These are phyloP conservation scores for Hylyphantes graminicola DNA, from an alignment of 1,140 invertebrate species.

Conservation along the genomic window DNA sequence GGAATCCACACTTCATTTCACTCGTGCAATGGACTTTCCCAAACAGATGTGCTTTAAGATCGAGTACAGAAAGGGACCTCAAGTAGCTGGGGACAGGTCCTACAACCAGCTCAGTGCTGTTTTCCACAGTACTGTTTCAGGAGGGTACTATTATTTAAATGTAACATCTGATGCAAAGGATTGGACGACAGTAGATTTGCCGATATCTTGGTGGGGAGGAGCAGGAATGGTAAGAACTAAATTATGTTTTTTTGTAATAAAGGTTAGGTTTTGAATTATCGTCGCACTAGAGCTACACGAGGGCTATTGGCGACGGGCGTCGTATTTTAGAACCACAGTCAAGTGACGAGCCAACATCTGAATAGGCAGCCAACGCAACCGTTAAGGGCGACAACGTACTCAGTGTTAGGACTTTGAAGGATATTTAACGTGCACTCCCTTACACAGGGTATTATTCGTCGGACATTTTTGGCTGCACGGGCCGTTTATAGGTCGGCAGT, in stretches of 20 bases:
- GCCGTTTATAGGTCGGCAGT: no score
- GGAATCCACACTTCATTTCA: slow-evolving; percentile 40
- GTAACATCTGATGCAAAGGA: slow-evolving; percentile 53
- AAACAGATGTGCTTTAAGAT: slow-evolving; percentile 49
- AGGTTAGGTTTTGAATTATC: no score
- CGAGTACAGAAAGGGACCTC: slow-evolving; percentile 54
- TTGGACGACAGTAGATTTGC: slow-evolving; percentile 52
- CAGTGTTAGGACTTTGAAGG: no score
- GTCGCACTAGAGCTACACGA: no score
- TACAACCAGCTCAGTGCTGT: slow-evolving; percentile 48
- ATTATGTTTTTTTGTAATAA: neutral
- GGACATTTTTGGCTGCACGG: no score
- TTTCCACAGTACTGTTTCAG: slow-evolving; percentile 39
- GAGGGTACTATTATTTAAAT: slow-evolving; percentile 51
- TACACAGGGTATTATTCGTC: no score
- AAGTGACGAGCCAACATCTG: no score
- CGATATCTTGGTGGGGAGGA: slow-evolving; percentile 55
- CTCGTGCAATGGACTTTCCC: slow-evolving; percentile 27
- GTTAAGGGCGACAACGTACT: no score
- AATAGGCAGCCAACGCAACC: no score
- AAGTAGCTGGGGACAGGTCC: slow-evolving; percentile 43
- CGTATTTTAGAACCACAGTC: no score
- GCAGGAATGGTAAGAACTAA: slow-evolving; percentile 30
- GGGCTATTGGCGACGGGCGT: no score
- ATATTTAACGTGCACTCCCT: no score